Conservation (phyloP, 1,140 invertebrate species). For the Drosophila cardini region DNA sequence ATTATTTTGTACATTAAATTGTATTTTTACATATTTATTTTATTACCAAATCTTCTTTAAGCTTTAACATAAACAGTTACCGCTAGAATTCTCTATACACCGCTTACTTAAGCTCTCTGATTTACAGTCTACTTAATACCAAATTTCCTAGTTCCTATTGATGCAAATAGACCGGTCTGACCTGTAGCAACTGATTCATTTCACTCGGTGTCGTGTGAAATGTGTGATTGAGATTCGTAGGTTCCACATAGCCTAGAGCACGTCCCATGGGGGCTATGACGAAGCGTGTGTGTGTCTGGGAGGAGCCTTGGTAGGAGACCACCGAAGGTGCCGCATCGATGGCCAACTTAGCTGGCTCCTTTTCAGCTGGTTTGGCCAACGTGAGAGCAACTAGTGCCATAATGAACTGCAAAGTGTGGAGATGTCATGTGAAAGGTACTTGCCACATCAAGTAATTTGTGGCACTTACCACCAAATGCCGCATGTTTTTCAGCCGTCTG, state of each 20-base stretch:
- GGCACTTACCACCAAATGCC: constrained; percentile 62
- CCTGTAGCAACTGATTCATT: constrained; percentile 60
- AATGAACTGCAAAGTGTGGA: constrained; percentile 16
- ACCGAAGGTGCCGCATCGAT: constrained; percentile 79
- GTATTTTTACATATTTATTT: neutral
- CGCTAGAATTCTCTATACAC: too few species aligned
- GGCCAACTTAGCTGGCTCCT: constrained; percentile 48
- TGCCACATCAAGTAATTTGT: neutral
- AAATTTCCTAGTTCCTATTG: constrained; percentile 34
- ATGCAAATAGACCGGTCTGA: constrained; percentile 73
- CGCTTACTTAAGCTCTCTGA: neutral
- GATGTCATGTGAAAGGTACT: neutral
- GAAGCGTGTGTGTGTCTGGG: constrained; percentile 73
- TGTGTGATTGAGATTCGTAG: constrained; percentile 76
- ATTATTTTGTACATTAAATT: too few species aligned
- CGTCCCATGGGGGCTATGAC: constrained; percentile 79
- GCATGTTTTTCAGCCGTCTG: constrained; percentile 45
- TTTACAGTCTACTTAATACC: constrained; percentile 26
- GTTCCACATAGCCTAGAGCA: constrained; percentile 75
- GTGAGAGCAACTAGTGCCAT: constrained; percentile 16
- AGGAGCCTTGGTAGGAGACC: constrained; percentile 79
- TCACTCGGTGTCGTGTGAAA: constrained; percentile 56
- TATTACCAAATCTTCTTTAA: too few species aligned
- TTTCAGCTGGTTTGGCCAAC: constrained; percentile 26
- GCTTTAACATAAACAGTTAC: too few species aligned